phyloP scores from a whole-genome alignment of 2,113 vertebrate genomes.

The Microcebus lehilahytsara region DNA sequence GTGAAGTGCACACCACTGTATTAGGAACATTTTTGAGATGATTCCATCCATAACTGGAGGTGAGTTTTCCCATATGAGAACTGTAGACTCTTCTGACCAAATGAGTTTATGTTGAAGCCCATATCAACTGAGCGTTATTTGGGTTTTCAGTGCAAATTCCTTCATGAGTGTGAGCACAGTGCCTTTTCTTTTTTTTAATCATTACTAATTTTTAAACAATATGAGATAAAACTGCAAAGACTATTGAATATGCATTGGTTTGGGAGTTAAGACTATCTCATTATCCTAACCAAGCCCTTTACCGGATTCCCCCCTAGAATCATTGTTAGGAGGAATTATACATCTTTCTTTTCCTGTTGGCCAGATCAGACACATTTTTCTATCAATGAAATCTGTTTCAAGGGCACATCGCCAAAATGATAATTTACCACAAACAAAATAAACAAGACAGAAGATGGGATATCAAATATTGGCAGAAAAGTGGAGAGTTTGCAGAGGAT shows the following conservation, averaged over 20 bases:
- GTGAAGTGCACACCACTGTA: not conserved
- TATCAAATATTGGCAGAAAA: conserved; percentile 84
- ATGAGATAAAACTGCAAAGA: conserved; percentile 46
- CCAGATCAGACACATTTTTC: conserved; percentile 78
- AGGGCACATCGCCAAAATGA: conserved; percentile 83
- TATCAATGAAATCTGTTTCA: conserved; percentile 81
- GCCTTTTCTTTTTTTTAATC: accelerated
- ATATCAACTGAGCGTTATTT: not conserved
- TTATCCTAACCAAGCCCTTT: conserved; percentile 66
- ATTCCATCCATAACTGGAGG: not conserved
- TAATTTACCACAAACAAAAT: conserved; percentile 84
- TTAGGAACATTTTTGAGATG: not conserved
- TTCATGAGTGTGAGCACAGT: conserved; percentile 2
- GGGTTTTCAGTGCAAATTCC: conserved; percentile 27
- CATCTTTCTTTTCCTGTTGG: conserved; percentile 71
- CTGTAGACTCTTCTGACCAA: not conserved
- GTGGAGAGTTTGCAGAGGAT: conserved; percentile 75
- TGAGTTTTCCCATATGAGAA: not conserved
- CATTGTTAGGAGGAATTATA: conserved; percentile 62
- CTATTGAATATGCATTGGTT: conserved; percentile 65
- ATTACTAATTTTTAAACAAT: conserved; percentile 57
- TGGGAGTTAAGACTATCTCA: conserved; percentile 61
- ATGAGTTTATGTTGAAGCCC: not conserved
- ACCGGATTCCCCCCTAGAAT: conserved; percentile 50
- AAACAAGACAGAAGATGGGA: conserved; percentile 83